Evolutionary conservation across 2,113 vertebrate species (phyloP).

Genomic region (Acanthisitta chloris): DNA sequence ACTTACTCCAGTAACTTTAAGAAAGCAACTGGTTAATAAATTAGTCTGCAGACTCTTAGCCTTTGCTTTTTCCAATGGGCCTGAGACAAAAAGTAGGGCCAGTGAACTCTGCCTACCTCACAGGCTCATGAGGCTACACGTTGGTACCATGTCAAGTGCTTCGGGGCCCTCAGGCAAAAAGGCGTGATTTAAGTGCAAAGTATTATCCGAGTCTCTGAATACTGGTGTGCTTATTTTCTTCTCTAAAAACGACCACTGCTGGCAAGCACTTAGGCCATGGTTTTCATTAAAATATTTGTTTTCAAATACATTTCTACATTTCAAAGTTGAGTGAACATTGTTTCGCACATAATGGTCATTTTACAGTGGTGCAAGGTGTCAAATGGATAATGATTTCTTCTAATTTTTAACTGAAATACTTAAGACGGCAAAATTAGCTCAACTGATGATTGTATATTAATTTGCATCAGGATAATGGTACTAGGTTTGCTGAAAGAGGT

Average conservation of each 20-base stretch:
- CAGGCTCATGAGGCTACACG: background rate
- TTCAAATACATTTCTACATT: conserved; percentile 65
- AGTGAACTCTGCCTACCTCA: background rate
- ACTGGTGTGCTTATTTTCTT: background rate
- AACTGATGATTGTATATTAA: background rate
- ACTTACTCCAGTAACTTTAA: background rate
- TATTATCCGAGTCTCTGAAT: background rate
- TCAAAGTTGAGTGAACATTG: background rate
- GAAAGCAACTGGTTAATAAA: background rate
- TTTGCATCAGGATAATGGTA: background rate
- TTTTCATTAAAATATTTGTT: conserved; percentile 60
- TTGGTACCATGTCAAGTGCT: background rate
- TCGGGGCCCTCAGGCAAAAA: background rate
- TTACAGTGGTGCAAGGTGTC: conserved; percentile 17
- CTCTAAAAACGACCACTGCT: background rate
- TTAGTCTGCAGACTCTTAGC: conserved; percentile 5
- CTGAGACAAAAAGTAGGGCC: background rate
- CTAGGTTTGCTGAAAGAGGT: conserved; percentile 27
- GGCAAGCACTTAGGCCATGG: background rate
- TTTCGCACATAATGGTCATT: background rate
- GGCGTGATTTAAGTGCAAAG: background rate
- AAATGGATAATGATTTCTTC: background rate
- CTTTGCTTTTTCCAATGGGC: background rate
- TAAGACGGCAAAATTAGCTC: background rate
- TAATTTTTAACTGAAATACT: background rate